Evolutionary conservation across 2,888 invertebrate genomes (phyloP).

Genomic region (Clusia tigrina): DNA sequence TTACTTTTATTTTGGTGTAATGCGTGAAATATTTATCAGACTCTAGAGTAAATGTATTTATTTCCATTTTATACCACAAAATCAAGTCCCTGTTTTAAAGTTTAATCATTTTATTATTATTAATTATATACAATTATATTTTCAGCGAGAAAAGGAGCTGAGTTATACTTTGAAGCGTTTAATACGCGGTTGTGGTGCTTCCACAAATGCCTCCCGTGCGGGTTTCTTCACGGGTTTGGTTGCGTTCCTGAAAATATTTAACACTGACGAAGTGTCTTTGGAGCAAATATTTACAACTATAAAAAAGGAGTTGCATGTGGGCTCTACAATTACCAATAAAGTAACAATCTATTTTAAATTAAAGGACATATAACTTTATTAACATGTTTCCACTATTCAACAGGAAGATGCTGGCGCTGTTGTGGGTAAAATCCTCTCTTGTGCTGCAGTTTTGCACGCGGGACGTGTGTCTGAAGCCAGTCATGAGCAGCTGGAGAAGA

Average conservation of each 20-base stretch:
- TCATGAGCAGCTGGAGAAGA: slow-evolving; percentile 66
- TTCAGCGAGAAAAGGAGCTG: slow-evolving; percentile 70
- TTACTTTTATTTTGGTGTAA: too few relatives aligned
- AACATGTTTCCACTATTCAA: slow-evolving; percentile 25
- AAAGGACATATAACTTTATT: neutral
- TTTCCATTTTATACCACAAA: too few relatives aligned
- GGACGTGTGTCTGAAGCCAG: slow-evolving; percentile 67
- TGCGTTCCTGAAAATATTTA: slow-evolving; percentile 65
- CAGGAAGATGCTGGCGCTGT: slow-evolving; percentile 80
- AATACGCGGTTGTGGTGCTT: slow-evolving; percentile 77
- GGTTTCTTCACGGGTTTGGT: slow-evolving; percentile 77
- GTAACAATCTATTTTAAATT: slow-evolving; percentile 27
- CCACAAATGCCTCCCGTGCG: slow-evolving; percentile 70
- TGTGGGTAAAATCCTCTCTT: slow-evolving; percentile 75
- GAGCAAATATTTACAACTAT: slow-evolving; percentile 69
- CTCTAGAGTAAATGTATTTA: too few relatives aligned
- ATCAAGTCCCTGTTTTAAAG: neutral
- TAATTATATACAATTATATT: too few relatives aligned
- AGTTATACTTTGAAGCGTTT: slow-evolving; percentile 74
- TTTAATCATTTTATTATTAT: slow-evolving; percentile 27
- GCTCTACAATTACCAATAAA: slow-evolving; percentile 50
- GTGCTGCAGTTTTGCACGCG: slow-evolving; percentile 75
- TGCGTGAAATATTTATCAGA: too few relatives aligned
- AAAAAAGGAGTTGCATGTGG: slow-evolving; percentile 73
- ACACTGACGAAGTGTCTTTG: slow-evolving; percentile 66